phyloP scores from a whole-genome alignment of 2,888 invertebrate genomes.

The Sesia bembeciformis region DNA sequence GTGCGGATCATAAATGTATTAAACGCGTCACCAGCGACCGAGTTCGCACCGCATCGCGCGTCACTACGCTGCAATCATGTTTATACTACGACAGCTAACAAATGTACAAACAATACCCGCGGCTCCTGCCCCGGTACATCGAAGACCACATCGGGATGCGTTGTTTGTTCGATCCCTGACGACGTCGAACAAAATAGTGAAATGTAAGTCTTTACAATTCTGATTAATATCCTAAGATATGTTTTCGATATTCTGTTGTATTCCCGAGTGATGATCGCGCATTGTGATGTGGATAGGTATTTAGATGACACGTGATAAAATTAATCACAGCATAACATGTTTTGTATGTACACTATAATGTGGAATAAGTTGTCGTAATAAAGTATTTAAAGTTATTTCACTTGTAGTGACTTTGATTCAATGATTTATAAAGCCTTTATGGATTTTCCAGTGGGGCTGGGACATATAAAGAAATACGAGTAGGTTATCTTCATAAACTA shows the following conservation, averaged over 20 bases:
- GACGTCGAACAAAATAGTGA: conserved; percentile 69
- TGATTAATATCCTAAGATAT: conserved; percentile 39
- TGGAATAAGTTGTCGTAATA: conserved; percentile 74
- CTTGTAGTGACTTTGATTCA: conserved; percentile 61
- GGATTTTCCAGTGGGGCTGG: no score
- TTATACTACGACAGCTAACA: conserved; percentile 1
- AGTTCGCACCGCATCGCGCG: conserved; percentile 25
- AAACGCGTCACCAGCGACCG: conserved; percentile 58
- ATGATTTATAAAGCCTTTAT: neutral
- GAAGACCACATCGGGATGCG: conserved; percentile 38
- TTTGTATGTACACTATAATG: conserved; percentile 72
- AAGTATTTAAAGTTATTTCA: conserved; percentile 73
- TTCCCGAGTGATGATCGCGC: conserved; percentile 38
- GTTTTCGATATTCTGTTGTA: neutral
- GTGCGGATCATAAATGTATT: conserved; percentile 68
- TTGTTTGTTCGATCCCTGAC: conserved; percentile 55
- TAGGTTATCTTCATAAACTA: no score
- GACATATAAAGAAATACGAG: no score
- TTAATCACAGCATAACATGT: conserved; percentile 71
- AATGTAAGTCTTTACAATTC: conserved; percentile 64
- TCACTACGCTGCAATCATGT: neutral
- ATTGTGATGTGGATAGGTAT: conserved; percentile 71
- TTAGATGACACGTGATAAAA: conserved; percentile 68
- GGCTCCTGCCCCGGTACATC: conserved; percentile 20
- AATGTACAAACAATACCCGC: conserved; percentile 23